Evolutionary conservation across 2,113 vertebrate species (phyloP).

Genomic region (Lipotes vexillifer): DNA sequence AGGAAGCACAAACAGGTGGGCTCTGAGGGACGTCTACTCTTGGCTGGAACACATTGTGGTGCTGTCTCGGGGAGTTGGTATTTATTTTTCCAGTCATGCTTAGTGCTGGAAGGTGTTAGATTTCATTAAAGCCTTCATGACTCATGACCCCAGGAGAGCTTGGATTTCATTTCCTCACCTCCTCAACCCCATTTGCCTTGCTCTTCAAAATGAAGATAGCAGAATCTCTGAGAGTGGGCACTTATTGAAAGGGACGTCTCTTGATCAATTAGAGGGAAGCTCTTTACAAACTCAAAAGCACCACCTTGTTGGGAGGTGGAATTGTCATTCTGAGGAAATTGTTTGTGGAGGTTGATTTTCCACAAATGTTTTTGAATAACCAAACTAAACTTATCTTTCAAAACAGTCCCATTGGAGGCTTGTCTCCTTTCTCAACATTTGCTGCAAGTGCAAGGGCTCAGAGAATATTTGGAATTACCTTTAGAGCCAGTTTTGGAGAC

Average conservation of each 20-base stretch:
- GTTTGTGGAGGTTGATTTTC: background rate
- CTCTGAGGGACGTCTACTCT: background rate
- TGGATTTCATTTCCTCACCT: background rate
- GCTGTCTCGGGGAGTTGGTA: background rate
- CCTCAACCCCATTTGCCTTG: background rate
- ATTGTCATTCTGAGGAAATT: background rate
- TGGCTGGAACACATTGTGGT: background rate
- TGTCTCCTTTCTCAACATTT: background rate
- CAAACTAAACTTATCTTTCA: background rate
- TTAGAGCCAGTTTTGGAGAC: background rate
- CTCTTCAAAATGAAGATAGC: background rate
- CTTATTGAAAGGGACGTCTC: background rate
- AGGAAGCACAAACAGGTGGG: background rate
- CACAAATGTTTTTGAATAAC: background rate
- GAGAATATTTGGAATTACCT: background rate
- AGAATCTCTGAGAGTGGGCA: background rate
- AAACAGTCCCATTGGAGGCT: background rate
- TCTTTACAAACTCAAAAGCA: background rate
- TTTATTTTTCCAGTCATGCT: conserved; percentile 35
- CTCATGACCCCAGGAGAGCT: background rate
- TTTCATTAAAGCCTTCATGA: conserved; percentile 43
- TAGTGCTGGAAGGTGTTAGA: background rate
- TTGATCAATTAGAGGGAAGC: background rate
- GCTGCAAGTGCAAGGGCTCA: background rate
- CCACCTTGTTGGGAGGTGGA: background rate